A percentile compares a stretch with the other conserved stretches of the same genome.
phyloP scores from a whole-genome alignment of 2,113 vertebrate species.

The Rhabdomys dilectus region DNA sequence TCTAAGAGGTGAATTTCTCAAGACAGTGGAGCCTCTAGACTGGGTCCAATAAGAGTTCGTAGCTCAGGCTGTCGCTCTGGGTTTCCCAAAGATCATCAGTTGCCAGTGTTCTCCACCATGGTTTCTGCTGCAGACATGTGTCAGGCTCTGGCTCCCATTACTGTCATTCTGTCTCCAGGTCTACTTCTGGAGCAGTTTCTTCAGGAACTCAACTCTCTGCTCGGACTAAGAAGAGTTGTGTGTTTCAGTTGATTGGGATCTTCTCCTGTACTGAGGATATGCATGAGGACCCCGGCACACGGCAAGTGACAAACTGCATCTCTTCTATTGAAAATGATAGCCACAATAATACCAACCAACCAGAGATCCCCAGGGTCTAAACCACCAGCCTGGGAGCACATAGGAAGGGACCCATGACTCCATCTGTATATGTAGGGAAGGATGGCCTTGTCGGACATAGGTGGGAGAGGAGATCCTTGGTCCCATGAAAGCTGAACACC shows the following conservation, averaged over 20 bases:
- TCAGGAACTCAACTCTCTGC: neutral
- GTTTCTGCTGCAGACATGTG: too few species aligned
- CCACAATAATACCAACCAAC: too few species aligned
- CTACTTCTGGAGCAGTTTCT: neutral
- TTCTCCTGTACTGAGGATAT: neutral
- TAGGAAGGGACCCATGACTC: too few species aligned
- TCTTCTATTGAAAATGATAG: neutral
- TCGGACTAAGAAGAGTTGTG: neutral
- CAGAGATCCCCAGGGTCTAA: too few species aligned
- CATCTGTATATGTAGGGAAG: too few species aligned
- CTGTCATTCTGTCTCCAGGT: neutral
- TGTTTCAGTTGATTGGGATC: neutral
- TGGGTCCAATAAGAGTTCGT: too few species aligned
- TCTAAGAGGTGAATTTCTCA: neutral
- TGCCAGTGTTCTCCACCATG: rapidly evolving
- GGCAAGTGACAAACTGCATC: neutral
- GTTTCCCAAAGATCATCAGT: neutral
- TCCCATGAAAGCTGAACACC: too few species aligned
- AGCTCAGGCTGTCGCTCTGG: neutral
- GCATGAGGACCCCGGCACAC: neutral
- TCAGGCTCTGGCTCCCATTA: neutral
- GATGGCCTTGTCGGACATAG: too few species aligned
- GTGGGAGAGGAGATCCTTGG: too few species aligned
- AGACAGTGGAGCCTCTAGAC: neutral
- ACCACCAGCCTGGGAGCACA: too few species aligned